A percentile compares a stretch with the other conserved stretches of the same genome.
These are phyloP conservation scores for Littorina saxatilis DNA, from an alignment of 1,140 invertebrate genomes.

Conservation along the genomic window DNA sequence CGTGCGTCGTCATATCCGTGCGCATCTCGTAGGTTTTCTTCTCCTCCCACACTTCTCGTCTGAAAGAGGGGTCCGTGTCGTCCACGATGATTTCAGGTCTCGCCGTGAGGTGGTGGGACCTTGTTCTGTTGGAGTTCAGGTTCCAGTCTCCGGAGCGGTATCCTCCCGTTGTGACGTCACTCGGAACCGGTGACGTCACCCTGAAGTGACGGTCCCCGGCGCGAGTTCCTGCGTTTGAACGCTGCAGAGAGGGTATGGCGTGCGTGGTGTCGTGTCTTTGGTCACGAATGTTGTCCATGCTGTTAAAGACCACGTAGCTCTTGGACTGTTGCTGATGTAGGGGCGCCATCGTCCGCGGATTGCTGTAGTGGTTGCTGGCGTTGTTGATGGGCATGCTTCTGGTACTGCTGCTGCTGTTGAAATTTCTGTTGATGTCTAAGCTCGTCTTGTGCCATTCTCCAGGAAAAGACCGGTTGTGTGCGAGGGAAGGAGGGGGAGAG, in stretches of 20 bases:
- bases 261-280: background rate
- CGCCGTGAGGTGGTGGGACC: background rate
- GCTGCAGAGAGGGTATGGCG: background rate
- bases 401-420: background rate
- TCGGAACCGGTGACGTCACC: background rate
- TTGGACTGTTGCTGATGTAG: conserved; percentile 21
- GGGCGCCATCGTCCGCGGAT: background rate
- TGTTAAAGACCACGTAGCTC: conserved; percentile 36
- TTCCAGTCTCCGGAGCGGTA: background rate
- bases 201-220: background rate
- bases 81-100: background rate
- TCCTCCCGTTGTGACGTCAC: background rate
- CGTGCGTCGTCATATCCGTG: background rate
- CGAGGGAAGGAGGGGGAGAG: background rate
- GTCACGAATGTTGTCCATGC: conserved; percentile 4
- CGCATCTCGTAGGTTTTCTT: conserved; percentile 25
- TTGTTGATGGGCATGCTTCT: background rate
- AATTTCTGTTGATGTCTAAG: conserved; percentile 19
- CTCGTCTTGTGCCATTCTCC: conserved; percentile 36
- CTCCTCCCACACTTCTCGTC: conserved; percentile 30
- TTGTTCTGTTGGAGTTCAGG: background rate
- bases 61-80: background rate
- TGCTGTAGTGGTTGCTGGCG: background rate
- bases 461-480: background rate
- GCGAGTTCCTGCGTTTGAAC: conserved; percentile 11